Conservation (phyloP, 2,113 vertebrate species). For the Sorex fumeus region DNA sequence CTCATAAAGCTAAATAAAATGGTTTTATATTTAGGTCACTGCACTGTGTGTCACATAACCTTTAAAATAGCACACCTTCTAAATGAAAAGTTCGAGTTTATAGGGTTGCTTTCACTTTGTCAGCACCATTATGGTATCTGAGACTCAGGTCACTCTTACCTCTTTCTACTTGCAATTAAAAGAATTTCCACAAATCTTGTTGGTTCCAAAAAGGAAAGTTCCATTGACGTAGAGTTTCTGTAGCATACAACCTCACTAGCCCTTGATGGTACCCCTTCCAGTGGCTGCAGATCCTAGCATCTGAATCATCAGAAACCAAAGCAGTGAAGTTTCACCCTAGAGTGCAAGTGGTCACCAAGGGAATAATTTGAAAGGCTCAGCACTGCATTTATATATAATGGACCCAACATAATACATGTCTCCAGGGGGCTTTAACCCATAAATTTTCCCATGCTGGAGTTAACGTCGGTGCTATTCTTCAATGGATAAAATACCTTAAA, state of each 20-base stretch:
- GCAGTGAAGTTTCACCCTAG: background rate
- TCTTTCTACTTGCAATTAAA: constrained; percentile 28
- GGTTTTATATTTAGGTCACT: constrained; percentile 71
- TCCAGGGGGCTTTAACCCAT: background rate
- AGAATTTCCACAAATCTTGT: background rate
- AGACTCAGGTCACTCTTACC: background rate
- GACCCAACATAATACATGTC: background rate
- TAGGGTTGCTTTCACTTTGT: constrained; percentile 58
- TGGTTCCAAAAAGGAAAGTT: background rate
- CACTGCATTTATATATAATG: background rate
- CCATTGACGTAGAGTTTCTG: background rate
- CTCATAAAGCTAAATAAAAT: constrained; percentile 35
- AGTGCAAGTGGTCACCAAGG: background rate
- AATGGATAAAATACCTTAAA: background rate
- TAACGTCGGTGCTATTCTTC: background rate
- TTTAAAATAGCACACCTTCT: constrained; percentile 55
- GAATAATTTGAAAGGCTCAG: background rate
- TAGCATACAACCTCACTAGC: background rate
- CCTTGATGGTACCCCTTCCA: accelerated
- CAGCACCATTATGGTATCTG: background rate
- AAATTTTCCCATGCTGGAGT: background rate
- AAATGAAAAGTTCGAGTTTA: constrained; percentile 49
- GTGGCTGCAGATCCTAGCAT: background rate
- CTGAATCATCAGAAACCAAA: background rate
- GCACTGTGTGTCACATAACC: constrained; percentile 30